Evolutionary conservation across 2,888 invertebrate genomes (phyloP).

Genomic region (Cryptocheilus praepositus): DNA sequence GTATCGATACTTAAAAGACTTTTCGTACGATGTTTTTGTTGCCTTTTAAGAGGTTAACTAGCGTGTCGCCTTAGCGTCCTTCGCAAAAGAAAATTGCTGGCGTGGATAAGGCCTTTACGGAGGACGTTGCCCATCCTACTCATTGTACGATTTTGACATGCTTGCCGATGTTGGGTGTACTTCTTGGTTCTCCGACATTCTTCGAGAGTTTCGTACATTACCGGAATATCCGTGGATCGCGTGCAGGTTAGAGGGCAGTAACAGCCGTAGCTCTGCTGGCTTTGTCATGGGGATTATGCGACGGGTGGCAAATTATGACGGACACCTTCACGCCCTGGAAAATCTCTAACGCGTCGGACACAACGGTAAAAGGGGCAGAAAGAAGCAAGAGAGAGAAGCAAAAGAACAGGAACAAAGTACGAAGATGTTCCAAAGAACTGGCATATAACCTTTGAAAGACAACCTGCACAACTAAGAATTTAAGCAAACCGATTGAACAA

Average conservation of each 20-base stretch:
- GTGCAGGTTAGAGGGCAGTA: slow-evolving; percentile 56
- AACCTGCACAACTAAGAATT: not conserved
- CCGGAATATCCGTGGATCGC: slow-evolving; percentile 55
- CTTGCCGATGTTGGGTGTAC: no score
- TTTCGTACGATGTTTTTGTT: not conserved
- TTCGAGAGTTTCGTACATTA: slow-evolving; percentile 59
- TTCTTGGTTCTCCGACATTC: slow-evolving; percentile 30
- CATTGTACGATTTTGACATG: no score
- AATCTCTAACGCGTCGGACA: slow-evolving; percentile 44
- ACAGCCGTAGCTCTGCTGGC: slow-evolving; percentile 65
- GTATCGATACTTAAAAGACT: no score
- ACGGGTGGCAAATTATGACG: slow-evolving; percentile 66
- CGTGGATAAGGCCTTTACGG: no score
- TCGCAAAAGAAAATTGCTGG: no score
- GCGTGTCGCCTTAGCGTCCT: no score
- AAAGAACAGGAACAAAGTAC: slow-evolving; percentile 14
- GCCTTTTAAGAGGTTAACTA: slow-evolving; percentile 7
- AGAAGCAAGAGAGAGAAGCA: slow-evolving; percentile 23
- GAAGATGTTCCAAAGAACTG: not conserved
- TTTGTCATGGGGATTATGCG: slow-evolving; percentile 66
- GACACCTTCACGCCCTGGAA: slow-evolving; percentile 61
- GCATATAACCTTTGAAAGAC: no score
- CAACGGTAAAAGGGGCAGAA: slow-evolving; percentile 5
- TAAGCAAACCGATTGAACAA: not conserved
- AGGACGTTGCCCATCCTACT: no score